phyloP scores from a whole-genome alignment of 2,113 vertebrate species.

The Balaeniceps rex region DNA sequence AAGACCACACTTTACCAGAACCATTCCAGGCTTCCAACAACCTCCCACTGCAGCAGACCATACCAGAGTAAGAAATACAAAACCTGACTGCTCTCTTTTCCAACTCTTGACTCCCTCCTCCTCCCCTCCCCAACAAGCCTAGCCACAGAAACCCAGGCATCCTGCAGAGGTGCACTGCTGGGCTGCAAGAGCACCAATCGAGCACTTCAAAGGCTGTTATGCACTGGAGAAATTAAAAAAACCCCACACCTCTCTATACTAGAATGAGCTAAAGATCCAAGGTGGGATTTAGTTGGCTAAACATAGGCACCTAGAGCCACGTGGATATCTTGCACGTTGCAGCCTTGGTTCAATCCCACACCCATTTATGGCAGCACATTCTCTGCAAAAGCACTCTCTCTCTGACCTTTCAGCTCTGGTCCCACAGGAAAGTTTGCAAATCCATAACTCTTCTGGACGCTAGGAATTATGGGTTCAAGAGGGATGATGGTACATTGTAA shows the following conservation, averaged over 20 bases:
- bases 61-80: background rate
- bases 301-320: fast-evolving
- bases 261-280: background rate
- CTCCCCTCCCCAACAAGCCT: background rate
- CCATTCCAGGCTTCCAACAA: background rate
- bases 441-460: background rate
- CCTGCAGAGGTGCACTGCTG: background rate
- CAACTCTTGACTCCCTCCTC: background rate
- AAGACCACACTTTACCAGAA: background rate
- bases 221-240: background rate
- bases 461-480: background rate
- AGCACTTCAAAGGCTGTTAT: background rate
- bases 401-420: background rate
- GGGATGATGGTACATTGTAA: background rate
- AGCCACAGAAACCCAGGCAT: background rate
- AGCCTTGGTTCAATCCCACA: background rate
- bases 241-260: fast-evolving
- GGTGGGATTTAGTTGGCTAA: background rate
- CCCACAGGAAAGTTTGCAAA: background rate
- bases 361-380: fast-evolving
- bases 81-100: background rate
- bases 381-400: background rate
- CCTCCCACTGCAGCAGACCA: background rate
- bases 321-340: background rate
- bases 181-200: background rate